A percentile compares a stretch with the other conserved stretches of the same genome.
phyloP scores from a whole-genome alignment of 2,113 vertebrate genomes.

The Hystrix cristata region DNA sequence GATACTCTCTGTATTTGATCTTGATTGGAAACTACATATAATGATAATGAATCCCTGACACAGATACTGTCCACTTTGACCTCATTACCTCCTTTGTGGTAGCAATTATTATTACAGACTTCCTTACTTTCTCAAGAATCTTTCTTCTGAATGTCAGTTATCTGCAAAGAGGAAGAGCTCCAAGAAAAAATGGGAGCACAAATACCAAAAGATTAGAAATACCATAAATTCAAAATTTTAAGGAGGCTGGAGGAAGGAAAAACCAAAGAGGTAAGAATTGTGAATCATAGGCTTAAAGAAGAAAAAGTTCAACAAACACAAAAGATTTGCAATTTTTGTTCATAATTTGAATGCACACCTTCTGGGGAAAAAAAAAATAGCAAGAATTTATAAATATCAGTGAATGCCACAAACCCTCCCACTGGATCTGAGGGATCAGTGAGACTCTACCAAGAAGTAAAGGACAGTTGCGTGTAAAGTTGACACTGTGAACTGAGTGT shows the following conservation, averaged over 20 bases:
- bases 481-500: neutral
- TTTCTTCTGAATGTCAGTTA: constrained; percentile 13
- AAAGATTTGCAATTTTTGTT: neutral
- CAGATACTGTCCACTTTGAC: neutral
- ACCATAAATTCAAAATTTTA: constrained; percentile 40
- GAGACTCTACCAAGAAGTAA: neutral
- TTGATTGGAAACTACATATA: neutral
- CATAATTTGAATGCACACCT: constrained; percentile 49
- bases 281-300: neutral
- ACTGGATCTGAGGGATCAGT: neutral
- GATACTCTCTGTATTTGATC: neutral
- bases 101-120: neutral
- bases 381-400: neutral
- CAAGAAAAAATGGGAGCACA: constrained; percentile 31
- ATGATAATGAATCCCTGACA: neutral
- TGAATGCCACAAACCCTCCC: neutral
- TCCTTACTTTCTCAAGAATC: neutral
- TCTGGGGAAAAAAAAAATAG: constrained; percentile 13
- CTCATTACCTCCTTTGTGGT: neutral
- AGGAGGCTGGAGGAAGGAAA: neutral
- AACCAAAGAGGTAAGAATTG: neutral
- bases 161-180: constrained; percentile 48
- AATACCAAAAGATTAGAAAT: neutral
- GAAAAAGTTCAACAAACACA: neutral
- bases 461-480: neutral